Percentiles rank a stretch among this genome's conserved stretches.
Conservation (phyloP, 1,140 invertebrate genomes). For the Pentalonia nigronervosa region DNA sequence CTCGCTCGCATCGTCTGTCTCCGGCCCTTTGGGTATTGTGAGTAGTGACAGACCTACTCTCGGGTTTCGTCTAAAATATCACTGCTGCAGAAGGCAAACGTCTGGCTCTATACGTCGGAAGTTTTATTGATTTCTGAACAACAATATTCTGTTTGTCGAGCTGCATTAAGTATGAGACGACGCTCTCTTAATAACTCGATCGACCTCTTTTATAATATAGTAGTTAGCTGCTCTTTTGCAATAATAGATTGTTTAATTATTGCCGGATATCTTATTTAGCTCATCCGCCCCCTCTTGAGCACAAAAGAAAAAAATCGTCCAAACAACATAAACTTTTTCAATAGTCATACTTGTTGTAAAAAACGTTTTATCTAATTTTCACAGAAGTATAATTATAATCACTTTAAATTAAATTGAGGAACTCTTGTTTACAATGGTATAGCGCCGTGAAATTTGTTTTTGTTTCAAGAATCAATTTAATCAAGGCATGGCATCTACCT, state of each 20-base stretch:
- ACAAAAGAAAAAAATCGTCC: background rate
- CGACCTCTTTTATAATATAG: background rate
- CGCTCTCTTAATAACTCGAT: background rate
- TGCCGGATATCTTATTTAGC: background rate
- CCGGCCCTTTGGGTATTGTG: background rate
- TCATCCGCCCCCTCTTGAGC: background rate
- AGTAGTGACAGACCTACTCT: constrained; percentile 18
- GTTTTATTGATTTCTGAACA: constrained; percentile 23
- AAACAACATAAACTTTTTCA: background rate
- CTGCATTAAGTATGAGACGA: background rate
- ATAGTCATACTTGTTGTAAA: background rate
- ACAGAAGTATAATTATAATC: background rate
- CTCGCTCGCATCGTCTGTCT: background rate
- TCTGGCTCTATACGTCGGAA: background rate
- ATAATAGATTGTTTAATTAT: background rate
- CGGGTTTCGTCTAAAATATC: constrained; percentile 19
- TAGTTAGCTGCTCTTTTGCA: background rate
- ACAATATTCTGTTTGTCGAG: background rate
- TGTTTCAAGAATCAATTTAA: background rate
- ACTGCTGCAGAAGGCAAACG: background rate
- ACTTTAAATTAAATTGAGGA: background rate
- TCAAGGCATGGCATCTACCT: background rate
- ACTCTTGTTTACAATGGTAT: background rate
- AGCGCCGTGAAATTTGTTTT: background rate
- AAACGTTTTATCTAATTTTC: background rate